Conservation (phyloP, 2,888 invertebrate genomes). For the Xanthorhoe spadicearia region DNA sequence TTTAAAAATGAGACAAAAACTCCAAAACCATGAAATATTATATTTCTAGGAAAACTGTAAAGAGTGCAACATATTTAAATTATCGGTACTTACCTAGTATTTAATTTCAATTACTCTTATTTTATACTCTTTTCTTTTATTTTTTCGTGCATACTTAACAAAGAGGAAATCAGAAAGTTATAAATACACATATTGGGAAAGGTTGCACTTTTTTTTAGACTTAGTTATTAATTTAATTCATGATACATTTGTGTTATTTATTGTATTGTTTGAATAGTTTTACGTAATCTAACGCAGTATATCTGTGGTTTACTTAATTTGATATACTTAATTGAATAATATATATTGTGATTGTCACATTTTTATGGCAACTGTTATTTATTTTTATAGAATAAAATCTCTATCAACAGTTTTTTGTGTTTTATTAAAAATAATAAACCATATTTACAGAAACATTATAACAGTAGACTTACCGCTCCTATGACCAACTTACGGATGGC, state of each 20-base stretch:
- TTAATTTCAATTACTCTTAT: too few relatives aligned
- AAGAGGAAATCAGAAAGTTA: not conserved
- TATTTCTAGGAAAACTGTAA: too few relatives aligned
- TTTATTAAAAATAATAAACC: conserved; percentile 43
- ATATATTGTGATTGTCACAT: not conserved
- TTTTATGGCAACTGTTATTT: not conserved
- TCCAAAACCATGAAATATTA: too few relatives aligned
- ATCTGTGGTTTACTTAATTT: not conserved
- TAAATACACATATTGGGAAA: conserved; percentile 6
- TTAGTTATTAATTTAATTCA: not conserved
- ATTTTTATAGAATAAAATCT: conserved; percentile 37
- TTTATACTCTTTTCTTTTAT: too few relatives aligned
- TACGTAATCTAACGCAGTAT: too few relatives aligned
- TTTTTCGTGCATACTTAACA: not conserved
- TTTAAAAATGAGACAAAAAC: too few relatives aligned
- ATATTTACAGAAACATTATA: conserved; percentile 42
- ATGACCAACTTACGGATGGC: too few relatives aligned
- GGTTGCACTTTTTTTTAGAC: not conserved
- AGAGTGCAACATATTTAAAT: too few relatives aligned
- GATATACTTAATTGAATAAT: not conserved
- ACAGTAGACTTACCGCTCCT: too few relatives aligned
- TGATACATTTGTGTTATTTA: not conserved
- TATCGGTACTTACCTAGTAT: not conserved
- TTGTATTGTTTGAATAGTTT: not conserved
- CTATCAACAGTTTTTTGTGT: conserved; percentile 18